Base-by-base conservation (phyloP, 2,888 invertebrate genomes). In the Pediacus dermestoides region DNA sequence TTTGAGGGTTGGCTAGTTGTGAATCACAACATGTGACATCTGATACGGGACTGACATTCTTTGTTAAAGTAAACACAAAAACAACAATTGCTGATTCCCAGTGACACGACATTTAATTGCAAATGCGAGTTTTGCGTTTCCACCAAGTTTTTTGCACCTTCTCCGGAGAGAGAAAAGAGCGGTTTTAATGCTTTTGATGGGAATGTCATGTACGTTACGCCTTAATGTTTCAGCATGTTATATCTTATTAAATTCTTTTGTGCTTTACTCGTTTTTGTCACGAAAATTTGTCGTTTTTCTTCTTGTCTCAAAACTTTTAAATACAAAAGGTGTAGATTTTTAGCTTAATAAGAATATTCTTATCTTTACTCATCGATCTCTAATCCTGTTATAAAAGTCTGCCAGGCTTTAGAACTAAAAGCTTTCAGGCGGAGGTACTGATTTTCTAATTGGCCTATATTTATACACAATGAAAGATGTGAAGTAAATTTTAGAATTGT, bases 161-260 rank as follows among this genome's bases (percentile, higher is more conserved):
- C 39, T 33, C n/a, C n/a, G n/a, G n/a, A n/a, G 34, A 42, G 42
- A 48, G 44, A 40, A 42, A 48, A 40, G 47, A 35, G 44, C 44
- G n/a, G n/a, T n/a, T 48, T 48, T 44, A 48, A 45, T 48, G 44
- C 39, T 37, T 39, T 45, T 48, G 48, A 48, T 48, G 48, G 48
- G 39, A 45, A 48, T 48, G 48, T 43, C 48, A 45, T 48, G 48
- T 48, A 43, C 41, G 37, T 31, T 22, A 41, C 37, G 40, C 40
- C 42, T 44, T 42, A 42, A n/a, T n/a, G n/a, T n/a, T n/a, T n/a
- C n/a, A n/a, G n/a, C n/a, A n/a, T n/a, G n/a, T n/a, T n/a, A n/a
- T n/a, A n/a, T n/a, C n/a, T n/a, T n/a, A n/a, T n/a, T n/a, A n/a
- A n/a, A n/a, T n/a, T n/a, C n/a, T n/a, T n/a, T n/a, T 35, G 47